Percentiles rank a stretch among this genome's conserved stretches.
These are phyloP conservation scores for Phortica okadai DNA, from an alignment of 2,888 invertebrate genomes.

Conservation along the genomic window DNA sequence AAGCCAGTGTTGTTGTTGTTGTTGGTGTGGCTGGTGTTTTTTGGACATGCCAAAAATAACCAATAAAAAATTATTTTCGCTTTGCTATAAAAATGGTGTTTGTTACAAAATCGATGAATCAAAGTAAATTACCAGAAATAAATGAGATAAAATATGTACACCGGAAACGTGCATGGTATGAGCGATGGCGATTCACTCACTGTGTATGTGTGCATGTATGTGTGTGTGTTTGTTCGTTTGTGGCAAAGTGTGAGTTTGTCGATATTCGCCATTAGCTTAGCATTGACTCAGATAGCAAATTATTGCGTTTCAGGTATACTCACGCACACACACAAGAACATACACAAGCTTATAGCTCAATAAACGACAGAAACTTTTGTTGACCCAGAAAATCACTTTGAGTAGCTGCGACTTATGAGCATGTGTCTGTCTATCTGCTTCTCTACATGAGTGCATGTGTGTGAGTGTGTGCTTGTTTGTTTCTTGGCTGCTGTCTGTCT, in stretches of 20 bases:
- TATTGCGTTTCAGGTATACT: too few relatives aligned
- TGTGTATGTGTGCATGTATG: not conserved
- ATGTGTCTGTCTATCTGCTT: too few relatives aligned
- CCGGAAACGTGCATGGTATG: constrained; percentile 5
- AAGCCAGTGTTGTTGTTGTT: not conserved
- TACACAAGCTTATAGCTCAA: constrained; percentile 14
- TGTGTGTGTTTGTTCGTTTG: not conserved
- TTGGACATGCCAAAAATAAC: not conserved
- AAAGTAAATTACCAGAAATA: constrained; percentile 70
- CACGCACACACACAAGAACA: constrained; percentile 36
- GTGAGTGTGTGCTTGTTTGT: too few relatives aligned
- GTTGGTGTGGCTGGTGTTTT: not conserved
- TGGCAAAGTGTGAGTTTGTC: not conserved
- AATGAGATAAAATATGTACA: constrained; percentile 59
- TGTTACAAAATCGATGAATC: constrained; percentile 69
- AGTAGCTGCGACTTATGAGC: not conserved
- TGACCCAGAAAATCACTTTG: constrained; percentile 15
- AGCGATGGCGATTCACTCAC: not conserved
- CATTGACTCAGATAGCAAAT: not conserved
- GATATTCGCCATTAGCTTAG: constrained; percentile 1
- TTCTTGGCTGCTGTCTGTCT: too few relatives aligned
- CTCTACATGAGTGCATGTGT: too few relatives aligned
- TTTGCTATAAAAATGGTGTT: constrained; percentile 43
- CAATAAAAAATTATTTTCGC: not conserved
- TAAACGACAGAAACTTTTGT: constrained; percentile 7